These are phyloP conservation scores for Sciurus niger DNA, from an alignment of 2,113 vertebrate genomes.

Conservation along the genomic window DNA sequence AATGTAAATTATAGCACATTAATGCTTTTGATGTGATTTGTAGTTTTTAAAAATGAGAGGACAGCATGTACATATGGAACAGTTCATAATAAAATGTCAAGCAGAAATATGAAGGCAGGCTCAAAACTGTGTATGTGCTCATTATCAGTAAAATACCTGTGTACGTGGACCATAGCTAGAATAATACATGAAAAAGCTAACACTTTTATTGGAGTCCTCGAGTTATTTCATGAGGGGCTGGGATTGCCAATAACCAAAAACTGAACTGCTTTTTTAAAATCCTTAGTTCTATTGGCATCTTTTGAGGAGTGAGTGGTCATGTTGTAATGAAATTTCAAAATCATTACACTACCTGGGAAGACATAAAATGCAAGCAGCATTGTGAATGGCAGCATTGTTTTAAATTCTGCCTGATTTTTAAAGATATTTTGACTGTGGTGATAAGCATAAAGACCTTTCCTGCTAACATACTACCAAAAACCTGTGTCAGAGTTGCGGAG, in stretches of 20 bases:
- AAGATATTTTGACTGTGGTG: background rate
- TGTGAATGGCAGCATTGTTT: background rate
- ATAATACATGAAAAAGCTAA: background rate
- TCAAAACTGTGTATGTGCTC: background rate
- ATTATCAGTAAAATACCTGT: background rate
- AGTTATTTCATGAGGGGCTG: background rate
- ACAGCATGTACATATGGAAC: background rate
- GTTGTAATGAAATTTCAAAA: background rate
- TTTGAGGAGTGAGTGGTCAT: background rate
- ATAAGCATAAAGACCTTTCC: background rate
- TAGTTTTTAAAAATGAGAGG: background rate
- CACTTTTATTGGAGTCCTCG: background rate
- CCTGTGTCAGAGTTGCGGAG: background rate
- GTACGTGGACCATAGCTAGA: background rate
- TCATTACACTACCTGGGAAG: background rate
- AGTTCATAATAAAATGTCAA: background rate
- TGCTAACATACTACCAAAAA: background rate
- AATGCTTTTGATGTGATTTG: background rate
- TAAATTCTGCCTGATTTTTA: constrained; percentile 15
- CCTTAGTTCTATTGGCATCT: background rate
- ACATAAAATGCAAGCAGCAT: background rate
- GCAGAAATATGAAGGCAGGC: background rate
- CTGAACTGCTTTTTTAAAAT: background rate
- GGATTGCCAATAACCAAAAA: background rate
- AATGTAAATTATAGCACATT: background rate